Percentiles rank a stretch among this genome's conserved stretches.
These are phyloP conservation scores for Lacerta agilis DNA, from an alignment of 2,797 vertebrate genomes.

Conservation along the genomic window DNA sequence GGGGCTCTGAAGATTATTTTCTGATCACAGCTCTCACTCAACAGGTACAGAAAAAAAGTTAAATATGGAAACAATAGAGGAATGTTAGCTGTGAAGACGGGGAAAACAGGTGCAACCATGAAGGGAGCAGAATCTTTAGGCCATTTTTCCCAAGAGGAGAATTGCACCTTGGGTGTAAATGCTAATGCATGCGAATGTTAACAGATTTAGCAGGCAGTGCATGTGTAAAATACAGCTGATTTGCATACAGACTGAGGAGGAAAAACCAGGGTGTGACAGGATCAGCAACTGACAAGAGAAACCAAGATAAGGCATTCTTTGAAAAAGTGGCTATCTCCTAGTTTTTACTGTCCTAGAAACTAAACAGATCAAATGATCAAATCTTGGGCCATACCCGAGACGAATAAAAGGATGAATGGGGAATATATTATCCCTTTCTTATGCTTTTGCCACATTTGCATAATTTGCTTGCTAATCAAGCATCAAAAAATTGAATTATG, in stretches of 20 bases:
- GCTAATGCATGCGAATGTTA: constrained; percentile 26
- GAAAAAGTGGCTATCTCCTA: neutral
- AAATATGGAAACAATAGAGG: neutral
- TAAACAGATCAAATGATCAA: neutral
- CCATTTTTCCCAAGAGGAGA: constrained; percentile 14
- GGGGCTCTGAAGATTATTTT: neutral
- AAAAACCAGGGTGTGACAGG: constrained; percentile 15
- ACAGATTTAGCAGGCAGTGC: constrained; percentile 15
- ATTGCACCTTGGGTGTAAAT: constrained; percentile 35
- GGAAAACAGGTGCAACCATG: neutral
- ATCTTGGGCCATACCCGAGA: neutral
- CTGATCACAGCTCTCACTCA: neutral
- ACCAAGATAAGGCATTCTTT: constrained; percentile 20
- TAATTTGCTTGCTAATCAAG: neutral
- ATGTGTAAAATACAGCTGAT: constrained; percentile 31
- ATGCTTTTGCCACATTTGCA: neutral
- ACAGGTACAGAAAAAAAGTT: neutral
- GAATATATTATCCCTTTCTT: neutral
- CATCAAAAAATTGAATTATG: neutral
- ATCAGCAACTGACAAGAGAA: constrained; percentile 4
- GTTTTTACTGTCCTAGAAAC: constrained; percentile 12
- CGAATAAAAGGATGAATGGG: neutral
- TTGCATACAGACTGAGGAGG: neutral
- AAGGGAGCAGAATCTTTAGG: constrained; percentile 4
- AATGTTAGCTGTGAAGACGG: neutral